Evolutionary conservation across 2,888 invertebrate species (phyloP).

Genomic region (Dasysyrphus albostriatus): DNA sequence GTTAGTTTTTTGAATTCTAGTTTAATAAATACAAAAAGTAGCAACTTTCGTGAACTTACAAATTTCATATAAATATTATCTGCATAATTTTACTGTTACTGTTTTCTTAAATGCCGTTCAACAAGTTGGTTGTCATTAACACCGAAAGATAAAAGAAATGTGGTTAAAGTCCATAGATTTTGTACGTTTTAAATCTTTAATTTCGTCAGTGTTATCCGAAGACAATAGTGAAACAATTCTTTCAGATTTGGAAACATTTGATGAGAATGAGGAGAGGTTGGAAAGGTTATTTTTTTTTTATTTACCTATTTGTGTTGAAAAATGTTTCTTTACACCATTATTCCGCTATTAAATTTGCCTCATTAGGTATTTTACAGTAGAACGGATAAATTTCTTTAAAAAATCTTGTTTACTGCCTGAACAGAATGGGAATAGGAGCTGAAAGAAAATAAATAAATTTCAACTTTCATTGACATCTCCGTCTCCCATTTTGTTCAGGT

Average conservation of each 20-base stretch:
- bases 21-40: background rate
- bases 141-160: background rate
- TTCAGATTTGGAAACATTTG: conserved; percentile 9
- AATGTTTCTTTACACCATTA: background rate
- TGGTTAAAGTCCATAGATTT: conserved; percentile 9
- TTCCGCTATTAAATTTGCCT: too few relatives aligned
- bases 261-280: background rate
- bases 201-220: conserved; percentile 5
- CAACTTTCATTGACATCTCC: too few relatives aligned
- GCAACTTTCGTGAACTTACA: background rate
- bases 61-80: background rate
- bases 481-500: too few relatives aligned
- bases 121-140: background rate
- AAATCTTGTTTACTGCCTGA: too few relatives aligned
- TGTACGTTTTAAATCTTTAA: conserved; percentile 8
- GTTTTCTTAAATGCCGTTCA: background rate
- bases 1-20: background rate
- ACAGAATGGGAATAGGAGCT: too few relatives aligned
- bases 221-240: conserved; percentile 5
- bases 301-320: background rate
- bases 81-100: background rate
- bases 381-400: too few relatives aligned
- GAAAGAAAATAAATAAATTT: too few relatives aligned
- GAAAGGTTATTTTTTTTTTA: background rate
- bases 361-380: too few relatives aligned